Evolutionary conservation across 1,140 invertebrate genomes (phyloP), one percentile per base, ranked within the genome.

Genomic region (Cydia amplana): DNA sequence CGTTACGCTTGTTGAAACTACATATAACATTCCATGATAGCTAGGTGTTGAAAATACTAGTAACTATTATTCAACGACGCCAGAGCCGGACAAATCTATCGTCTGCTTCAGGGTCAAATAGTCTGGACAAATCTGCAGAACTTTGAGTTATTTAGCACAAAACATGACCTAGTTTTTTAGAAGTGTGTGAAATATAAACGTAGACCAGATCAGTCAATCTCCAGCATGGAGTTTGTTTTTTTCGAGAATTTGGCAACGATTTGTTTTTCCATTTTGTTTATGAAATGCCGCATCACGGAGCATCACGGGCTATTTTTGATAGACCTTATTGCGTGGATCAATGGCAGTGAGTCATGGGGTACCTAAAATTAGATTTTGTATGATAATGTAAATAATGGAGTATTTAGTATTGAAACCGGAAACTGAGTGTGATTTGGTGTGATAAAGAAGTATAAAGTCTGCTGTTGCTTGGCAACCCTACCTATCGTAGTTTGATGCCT

Each of bases 311-410:
- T 83, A 83, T 83, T 83, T 82, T 64, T 49, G 76, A 55, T 73
- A 75, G 77, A 79, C 78, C 79, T 83, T 80, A 82, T 79, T 81
- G 78, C 78, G 72, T 81, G 78, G 80, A 82, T 85, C 84, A 82
- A 84, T 84, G 80, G 80, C 77, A 76, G 77, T 87, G 85, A 87
- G 74, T 87, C 83, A 85, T 78, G 77, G 78, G 64, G 74, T 84
- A 1, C 3, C 55, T 60, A 84, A 80, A 85, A 79, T 85, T 86
- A 85, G 82, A 79, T 36, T 74, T 46, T 74, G 76, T 74, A 64
- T 65, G 16, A 32, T n/a, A 65, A 14, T n/a, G 25, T 6, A 18
- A 70, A 40, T 70, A 36, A 40, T 23, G 6, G 6, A 43, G 12
- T 46, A 46, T 4, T 4, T 32, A 32, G 7, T 36, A 40, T 40